Percentiles rank a stretch among this genome's conserved stretches.
Evolutionary conservation across 2,888 invertebrate species (phyloP).

Genomic region (Epiblema foenella): DNA sequence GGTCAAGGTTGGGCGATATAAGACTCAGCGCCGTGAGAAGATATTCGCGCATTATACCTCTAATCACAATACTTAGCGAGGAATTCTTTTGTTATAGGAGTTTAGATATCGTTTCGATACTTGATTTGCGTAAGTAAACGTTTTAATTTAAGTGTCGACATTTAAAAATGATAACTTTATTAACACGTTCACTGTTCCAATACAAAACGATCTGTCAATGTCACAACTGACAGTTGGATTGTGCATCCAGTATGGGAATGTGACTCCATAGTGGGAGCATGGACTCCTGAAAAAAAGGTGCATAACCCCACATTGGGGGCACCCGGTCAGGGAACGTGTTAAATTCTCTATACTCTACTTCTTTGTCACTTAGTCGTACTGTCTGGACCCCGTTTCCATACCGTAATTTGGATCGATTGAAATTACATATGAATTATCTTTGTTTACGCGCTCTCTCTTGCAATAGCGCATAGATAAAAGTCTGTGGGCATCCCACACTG

Average conservation of each 20-base stretch:
- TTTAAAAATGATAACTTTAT: slow-evolving; percentile 4
- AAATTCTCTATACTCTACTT: too few relatives aligned
- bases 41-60: slow-evolving; percentile 49
- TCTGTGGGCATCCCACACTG: too few relatives aligned
- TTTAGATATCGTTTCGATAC: slow-evolving; percentile 48
- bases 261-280: too few relatives aligned
- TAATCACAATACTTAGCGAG: slow-evolving; percentile 55
- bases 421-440: neutral
- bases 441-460: neutral
- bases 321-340: too few relatives aligned
- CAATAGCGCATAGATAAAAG: neutral
- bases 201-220: too few relatives aligned
- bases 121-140: slow-evolving; percentile 28
- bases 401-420: neutral
- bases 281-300: too few relatives aligned
- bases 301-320: too few relatives aligned
- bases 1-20: slow-evolving; percentile 71
- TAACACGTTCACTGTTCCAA: too few relatives aligned
- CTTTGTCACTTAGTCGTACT: too few relatives aligned
- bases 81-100: slow-evolving; percentile 56
- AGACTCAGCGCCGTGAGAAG: slow-evolving; percentile 59
- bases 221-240: too few relatives aligned
- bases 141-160: slow-evolving; percentile 7
- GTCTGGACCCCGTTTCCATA: neutral
- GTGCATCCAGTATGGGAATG: too few relatives aligned